phyloP scores from a whole-genome alignment of 2,797 vertebrate species.

The Monodelphis domestica region DNA sequence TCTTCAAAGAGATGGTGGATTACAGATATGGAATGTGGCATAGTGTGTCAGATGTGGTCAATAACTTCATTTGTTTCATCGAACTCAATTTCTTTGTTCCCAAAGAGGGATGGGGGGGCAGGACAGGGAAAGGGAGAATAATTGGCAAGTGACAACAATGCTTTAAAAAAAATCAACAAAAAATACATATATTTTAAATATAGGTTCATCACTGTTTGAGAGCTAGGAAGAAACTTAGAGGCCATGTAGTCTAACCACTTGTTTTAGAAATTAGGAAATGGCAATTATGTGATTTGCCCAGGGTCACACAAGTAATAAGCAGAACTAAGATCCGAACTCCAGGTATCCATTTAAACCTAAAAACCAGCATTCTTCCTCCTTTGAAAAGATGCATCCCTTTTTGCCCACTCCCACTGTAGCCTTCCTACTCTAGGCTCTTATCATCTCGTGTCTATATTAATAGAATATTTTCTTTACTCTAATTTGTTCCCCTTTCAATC shows the following conservation, averaged over 20 bases:
- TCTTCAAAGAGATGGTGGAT: neutral
- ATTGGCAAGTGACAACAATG: neutral
- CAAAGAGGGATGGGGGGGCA: neutral
- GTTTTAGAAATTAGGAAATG: neutral
- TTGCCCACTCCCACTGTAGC: neutral
- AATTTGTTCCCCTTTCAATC: slow-evolving; percentile 11
- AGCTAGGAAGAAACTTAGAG: neutral
- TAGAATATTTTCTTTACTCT: neutral
- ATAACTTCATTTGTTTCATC: neutral
- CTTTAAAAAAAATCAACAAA: neutral
- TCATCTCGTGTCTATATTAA: neutral
- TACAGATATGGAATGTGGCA: neutral
- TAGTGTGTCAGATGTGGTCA: neutral
- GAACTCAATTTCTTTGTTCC: neutral
- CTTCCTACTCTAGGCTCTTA: neutral
- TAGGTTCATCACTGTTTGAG: neutral
- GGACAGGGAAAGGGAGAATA: neutral
- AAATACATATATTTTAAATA: too few relatives aligned
- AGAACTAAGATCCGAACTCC: neutral
- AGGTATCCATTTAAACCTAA: neutral
- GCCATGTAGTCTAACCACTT: neutral
- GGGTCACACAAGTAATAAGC: neutral
- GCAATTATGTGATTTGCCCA: neutral
- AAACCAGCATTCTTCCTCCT: neutral
- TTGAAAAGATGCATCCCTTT: neutral